phyloP scores from a whole-genome alignment of 2,797 vertebrate genomes.

The Loriculus beryllinus region DNA sequence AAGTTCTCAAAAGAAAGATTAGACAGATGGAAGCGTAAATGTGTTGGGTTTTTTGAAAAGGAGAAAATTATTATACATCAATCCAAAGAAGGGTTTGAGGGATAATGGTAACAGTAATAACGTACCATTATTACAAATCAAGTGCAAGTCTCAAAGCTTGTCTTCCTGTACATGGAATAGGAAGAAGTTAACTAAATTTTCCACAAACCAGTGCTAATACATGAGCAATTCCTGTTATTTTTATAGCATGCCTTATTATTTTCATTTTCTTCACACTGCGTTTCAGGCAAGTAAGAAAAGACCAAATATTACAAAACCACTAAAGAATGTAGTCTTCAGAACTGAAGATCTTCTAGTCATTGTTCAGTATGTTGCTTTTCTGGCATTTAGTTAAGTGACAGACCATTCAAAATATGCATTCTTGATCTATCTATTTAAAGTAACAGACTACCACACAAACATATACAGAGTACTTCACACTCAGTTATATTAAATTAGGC shows the following conservation, averaged over 20 bases:
- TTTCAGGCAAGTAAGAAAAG: not conserved
- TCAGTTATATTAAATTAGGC: not conserved
- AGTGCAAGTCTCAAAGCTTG: not conserved
- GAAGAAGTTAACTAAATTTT: not conserved
- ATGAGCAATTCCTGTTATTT: not conserved
- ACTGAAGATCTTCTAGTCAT: not conserved
- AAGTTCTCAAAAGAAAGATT: not conserved
- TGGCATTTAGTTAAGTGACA: not conserved
- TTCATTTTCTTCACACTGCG: not conserved
- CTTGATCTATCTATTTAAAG: not conserved
- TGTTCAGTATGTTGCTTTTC: not conserved
- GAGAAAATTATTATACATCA: not conserved
- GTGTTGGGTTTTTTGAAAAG: not conserved
- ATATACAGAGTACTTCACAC: not conserved
- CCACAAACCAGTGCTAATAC: not conserved
- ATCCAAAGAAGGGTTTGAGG: not conserved
- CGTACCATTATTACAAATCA: not conserved
- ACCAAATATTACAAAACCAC: not conserved
- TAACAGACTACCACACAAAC: not conserved
- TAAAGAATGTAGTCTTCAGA: not conserved
- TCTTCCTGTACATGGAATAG: not conserved
- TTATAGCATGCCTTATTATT: not conserved
- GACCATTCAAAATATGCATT: not conserved
- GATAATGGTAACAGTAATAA: not conserved
- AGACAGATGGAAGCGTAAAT: not conserved